phyloP scores from a whole-genome alignment of 2,797 vertebrate genomes.

The Potorous gilbertii region DNA sequence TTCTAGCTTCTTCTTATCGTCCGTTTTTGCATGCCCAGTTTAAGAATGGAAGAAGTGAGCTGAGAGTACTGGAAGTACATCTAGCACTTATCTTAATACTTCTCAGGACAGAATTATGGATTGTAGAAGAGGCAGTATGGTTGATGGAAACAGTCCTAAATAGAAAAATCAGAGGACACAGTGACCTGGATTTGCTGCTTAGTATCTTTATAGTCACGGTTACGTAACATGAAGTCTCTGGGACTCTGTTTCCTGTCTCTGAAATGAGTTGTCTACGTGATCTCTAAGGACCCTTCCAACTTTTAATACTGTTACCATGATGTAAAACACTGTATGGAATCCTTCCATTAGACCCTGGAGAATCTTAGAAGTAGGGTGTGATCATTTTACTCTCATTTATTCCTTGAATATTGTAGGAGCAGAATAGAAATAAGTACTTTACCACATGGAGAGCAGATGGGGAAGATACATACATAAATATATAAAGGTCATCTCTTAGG shows the following conservation, averaged over 20 bases:
- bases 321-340: neutral
- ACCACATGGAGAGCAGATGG: neutral
- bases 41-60: neutral
- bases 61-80: neutral
- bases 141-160: neutral
- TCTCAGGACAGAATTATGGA: neutral
- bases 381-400: neutral
- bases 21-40: neutral
- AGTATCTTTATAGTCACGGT: neutral
- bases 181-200: neutral
- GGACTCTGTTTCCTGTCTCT: neutral
- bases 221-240: neutral
- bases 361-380: neutral
- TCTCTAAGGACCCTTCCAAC: neutral
- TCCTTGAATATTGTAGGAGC: neutral
- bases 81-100: neutral
- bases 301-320: neutral
- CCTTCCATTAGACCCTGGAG: conserved; percentile 1
- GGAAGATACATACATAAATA: neutral
- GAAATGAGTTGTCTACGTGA: neutral
- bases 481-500: neutral
- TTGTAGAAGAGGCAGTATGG: neutral
- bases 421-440: neutral
- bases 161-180: neutral
- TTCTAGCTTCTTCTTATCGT: neutral